phyloP scores from a whole-genome alignment of 2,888 invertebrate species.

The Temnothorax ravouxi region DNA sequence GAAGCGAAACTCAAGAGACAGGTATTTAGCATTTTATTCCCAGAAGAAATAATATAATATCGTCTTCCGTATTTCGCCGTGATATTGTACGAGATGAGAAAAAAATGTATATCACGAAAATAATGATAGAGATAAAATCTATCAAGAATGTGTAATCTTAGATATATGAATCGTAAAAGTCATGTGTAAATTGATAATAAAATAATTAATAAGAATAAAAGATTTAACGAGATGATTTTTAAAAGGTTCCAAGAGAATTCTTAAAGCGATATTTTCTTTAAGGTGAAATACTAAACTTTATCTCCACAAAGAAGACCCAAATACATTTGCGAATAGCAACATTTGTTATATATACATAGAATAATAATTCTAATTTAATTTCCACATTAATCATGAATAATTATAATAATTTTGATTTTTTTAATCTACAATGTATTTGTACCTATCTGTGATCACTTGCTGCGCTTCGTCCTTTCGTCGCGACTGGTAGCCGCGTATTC shows the following conservation, averaged over 20 bases:
- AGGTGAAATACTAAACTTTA: background rate
- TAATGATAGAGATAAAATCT: background rate
- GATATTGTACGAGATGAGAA: conserved; percentile 14
- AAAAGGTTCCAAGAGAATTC: background rate
- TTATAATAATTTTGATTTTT: background rate
- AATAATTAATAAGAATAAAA: conserved; percentile 5
- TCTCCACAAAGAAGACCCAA: background rate
- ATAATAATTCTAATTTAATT: background rate
- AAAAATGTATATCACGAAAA: background rate
- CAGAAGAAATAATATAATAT: conserved; percentile 69
- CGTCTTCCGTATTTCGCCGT: conserved; percentile 7
- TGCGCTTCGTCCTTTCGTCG: conserved; percentile 46
- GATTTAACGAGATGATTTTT: background rate
- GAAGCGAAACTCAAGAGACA: conserved; percentile 56
- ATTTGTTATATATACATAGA: background rate
- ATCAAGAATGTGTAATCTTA: background rate
- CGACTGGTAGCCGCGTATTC: conserved; percentile 56
- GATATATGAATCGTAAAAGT: background rate
- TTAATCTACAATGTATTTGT: background rate
- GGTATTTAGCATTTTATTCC: conserved; percentile 71
- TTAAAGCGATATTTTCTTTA: background rate
- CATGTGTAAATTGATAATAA: background rate
- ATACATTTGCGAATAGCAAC: background rate
- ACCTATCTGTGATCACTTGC: background rate
- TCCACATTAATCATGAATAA: background rate